These are phyloP conservation scores for Trematomus bernacchii DNA, from an alignment of 2,797 vertebrate genomes.

Conservation along the genomic window DNA sequence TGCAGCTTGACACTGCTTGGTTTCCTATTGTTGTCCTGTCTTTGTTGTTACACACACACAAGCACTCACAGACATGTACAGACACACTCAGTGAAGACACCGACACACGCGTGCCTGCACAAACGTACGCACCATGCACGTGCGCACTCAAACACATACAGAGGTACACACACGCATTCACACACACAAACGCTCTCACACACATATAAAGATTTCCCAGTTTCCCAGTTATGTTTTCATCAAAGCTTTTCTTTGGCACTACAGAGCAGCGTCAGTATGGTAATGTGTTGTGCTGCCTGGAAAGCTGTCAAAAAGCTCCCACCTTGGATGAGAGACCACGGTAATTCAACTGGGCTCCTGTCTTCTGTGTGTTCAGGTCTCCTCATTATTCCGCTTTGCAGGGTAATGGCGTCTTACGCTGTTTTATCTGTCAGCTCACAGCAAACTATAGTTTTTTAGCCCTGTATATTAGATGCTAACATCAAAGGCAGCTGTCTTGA, in stretches of 20 bases:
- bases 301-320: constrained; percentile 88
- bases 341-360: constrained; percentile 88
- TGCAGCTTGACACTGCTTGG: constrained; percentile 85
- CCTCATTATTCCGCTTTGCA: constrained; percentile 88
- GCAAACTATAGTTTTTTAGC: constrained; percentile 87
- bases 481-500: constrained; percentile 87
- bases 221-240: constrained; percentile 88
- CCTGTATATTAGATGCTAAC: constrained; percentile 86
- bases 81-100: constrained; percentile 8
- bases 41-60: constrained; percentile 78
- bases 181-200: constrained; percentile 66
- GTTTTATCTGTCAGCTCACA: constrained; percentile 89
- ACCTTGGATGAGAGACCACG: constrained; percentile 87
- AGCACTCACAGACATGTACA: constrained; percentile 29
- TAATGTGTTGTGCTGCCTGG: constrained; percentile 88
- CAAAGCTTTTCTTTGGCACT: constrained; percentile 88
- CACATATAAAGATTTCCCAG: constrained; percentile 84
- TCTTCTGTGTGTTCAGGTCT: constrained; percentile 86
- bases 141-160: constrained; percentile 39
- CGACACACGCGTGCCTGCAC: not conserved
- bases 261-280: constrained; percentile 86
- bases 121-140: constrained; percentile 10
- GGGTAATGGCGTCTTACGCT: constrained; percentile 86
- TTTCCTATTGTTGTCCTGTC: constrained; percentile 81
- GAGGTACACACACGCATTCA: constrained; percentile 45